These are phyloP conservation scores for Eira barbara DNA, from an alignment of 2,113 vertebrate species.

Conservation along the genomic window DNA sequence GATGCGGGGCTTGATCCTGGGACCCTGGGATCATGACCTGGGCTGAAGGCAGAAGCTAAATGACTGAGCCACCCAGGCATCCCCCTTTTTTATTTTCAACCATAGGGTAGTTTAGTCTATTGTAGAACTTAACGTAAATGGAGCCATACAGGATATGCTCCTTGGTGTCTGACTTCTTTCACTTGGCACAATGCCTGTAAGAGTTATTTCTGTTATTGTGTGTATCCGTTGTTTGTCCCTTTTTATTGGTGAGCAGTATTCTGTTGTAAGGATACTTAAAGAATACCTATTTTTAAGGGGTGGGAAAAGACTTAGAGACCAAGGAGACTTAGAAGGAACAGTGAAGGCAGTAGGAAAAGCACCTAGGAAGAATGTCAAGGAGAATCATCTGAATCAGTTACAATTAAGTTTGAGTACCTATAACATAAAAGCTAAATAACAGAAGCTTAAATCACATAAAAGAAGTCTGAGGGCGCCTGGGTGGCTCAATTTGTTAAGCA, in stretches of 20 bases:
- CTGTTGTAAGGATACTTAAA: background rate
- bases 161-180: background rate
- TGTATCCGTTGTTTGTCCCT: background rate
- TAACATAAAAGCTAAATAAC: background rate
- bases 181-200: background rate
- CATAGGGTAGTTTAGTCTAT: background rate
- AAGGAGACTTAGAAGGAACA: background rate
- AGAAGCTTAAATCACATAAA: background rate
- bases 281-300: background rate
- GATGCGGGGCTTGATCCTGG: no score
- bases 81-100: background rate
- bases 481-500: background rate
- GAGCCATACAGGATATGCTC: background rate
- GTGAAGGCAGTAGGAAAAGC: background rate
- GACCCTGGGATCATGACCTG: no score
- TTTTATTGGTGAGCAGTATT: background rate
- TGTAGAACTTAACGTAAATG: background rate
- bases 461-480: background rate
- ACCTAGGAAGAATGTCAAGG: background rate
- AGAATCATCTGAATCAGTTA: background rate
- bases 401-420: background rate
- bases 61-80: no score
- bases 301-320: background rate
- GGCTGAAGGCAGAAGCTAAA: no score
- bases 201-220: background rate